Evolutionary conservation across 2,113 vertebrate species (phyloP).

Genomic region (Conger conger): DNA sequence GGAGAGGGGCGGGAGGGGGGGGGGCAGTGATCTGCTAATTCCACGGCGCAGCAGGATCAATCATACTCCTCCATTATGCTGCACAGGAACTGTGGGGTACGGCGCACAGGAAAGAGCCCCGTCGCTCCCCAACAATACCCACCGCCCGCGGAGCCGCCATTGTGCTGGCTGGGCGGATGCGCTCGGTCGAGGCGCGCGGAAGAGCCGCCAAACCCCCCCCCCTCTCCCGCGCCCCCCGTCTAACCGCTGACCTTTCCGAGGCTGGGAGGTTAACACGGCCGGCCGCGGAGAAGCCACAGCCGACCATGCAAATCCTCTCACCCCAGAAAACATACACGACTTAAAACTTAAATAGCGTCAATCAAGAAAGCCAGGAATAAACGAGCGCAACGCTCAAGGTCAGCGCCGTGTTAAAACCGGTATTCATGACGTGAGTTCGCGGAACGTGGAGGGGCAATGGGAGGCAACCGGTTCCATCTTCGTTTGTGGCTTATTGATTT

Average conservation of each 20-base stretch:
- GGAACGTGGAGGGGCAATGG: neutral
- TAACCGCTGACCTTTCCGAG: neutral
- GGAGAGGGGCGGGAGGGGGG: neutral
- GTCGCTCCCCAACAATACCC: neutral
- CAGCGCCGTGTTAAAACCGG: neutral
- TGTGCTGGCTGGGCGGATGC: neutral
- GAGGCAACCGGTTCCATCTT: constrained; percentile 2
- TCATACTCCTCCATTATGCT: neutral
- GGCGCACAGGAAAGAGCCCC: neutral
- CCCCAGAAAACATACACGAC: neutral
- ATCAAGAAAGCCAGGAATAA: neutral
- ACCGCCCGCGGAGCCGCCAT: neutral
- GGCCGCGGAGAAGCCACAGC: neutral
- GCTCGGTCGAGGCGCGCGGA: neutral
- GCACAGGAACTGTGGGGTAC: neutral
- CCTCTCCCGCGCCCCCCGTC: neutral
- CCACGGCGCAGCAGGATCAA: neutral
- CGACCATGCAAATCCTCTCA: neutral
- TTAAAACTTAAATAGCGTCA: neutral
- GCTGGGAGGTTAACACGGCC: neutral
- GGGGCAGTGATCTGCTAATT: neutral
- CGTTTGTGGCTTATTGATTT: constrained; percentile 18
- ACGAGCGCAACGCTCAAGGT: neutral
- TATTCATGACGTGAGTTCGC: neutral
- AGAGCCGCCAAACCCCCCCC: neutral